A percentile compares a stretch with the other conserved stretches of the same genome.
Evolutionary conservation across 2,888 invertebrate genomes (phyloP).

Genomic region (Bugulina stolonifera): DNA sequence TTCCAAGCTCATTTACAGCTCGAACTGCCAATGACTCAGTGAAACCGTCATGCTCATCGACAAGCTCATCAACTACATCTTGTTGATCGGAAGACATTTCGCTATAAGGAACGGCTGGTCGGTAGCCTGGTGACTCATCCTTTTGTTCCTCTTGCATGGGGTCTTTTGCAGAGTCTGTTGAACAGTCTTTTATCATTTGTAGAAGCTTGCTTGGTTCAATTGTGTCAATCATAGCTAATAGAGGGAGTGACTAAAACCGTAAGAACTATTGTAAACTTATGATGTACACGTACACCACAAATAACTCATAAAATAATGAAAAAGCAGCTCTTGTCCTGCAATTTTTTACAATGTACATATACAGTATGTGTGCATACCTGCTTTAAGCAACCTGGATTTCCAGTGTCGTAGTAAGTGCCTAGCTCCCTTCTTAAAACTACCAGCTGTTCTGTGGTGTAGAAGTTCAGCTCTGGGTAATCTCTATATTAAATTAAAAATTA

Average conservation of each 20-base stretch:
- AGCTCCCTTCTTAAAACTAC: slow-evolving; percentile 36
- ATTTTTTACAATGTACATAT: too few species aligned
- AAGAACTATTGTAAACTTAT: too few species aligned
- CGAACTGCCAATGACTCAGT: background rate
- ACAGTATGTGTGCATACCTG: too few species aligned
- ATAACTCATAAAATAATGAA: too few species aligned
- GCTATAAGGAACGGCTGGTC: background rate
- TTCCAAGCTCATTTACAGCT: background rate
- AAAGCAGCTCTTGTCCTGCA: too few species aligned
- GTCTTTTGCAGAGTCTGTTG: background rate
- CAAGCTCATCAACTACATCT: background rate
- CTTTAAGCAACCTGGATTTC: background rate
- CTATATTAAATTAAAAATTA: background rate
- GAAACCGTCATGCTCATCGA: background rate
- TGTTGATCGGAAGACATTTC: background rate
- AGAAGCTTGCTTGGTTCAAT: background rate
- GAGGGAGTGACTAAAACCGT: background rate
- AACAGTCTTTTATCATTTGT: background rate
- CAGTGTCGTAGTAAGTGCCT: background rate
- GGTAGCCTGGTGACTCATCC: background rate
- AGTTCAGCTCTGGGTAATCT: slow-evolving; percentile 34
- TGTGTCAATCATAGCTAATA: slow-evolving; percentile 1
- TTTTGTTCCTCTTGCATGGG: background rate
- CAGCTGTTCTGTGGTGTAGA: slow-evolving; percentile 41
- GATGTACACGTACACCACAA: too few species aligned